These are phyloP conservation scores for Typhlomys cinereus DNA, from an alignment of 2,113 vertebrate species.

Conservation along the genomic window DNA sequence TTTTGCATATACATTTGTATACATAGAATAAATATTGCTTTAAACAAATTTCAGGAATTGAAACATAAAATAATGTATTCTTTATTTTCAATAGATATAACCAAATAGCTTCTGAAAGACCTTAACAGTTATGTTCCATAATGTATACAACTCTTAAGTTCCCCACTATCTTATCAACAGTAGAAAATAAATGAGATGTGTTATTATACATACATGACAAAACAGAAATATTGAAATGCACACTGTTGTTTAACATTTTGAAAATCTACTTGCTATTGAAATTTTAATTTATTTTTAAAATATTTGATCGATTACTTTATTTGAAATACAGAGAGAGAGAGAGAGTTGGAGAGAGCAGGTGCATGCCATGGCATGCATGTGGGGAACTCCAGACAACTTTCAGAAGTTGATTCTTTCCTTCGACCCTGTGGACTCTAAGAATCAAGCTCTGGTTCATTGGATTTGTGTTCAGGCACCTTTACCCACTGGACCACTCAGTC, in stretches of 20 bases:
- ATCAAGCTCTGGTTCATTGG: too few species aligned
- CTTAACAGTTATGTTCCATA: neutral
- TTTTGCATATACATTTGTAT: neutral
- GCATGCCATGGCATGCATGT: too few species aligned
- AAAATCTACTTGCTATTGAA: conserved; percentile 10
- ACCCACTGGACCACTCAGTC: too few species aligned
- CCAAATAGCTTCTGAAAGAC: neutral
- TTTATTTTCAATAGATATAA: neutral
- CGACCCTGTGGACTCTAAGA: too few species aligned
- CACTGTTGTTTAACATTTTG: neutral
- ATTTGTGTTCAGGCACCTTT: too few species aligned
- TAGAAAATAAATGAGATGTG: neutral
- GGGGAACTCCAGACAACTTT: too few species aligned
- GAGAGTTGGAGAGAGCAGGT: too few species aligned
- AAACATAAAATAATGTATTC: neutral
- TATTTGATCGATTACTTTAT: too few species aligned
- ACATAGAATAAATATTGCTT: neutral
- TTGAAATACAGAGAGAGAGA: too few species aligned
- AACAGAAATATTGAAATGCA: neutral
- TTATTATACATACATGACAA: neutral
- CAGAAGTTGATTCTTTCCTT: too few species aligned
- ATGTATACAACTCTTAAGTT: neutral
- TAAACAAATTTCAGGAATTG: neutral
- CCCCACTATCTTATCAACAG: neutral
- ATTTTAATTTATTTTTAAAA: too few species aligned